Conservation (phyloP, 2,113 vertebrate genomes). For the Hemibagrus wyckioides region DNA sequence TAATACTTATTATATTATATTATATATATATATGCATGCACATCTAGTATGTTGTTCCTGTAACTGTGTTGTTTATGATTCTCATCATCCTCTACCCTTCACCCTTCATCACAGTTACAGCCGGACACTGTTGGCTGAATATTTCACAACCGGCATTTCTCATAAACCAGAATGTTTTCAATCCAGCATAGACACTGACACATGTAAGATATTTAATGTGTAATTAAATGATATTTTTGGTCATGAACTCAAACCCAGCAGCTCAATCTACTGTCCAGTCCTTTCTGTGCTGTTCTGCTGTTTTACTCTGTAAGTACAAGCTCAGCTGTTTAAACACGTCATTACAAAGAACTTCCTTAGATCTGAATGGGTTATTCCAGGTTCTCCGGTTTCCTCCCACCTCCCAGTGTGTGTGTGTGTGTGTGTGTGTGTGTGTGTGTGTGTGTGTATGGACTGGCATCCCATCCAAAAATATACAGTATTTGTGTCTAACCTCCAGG, state of each 20-base stretch:
- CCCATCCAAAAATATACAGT: not conserved
- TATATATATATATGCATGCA: too few relatives aligned
- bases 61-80: not conserved
- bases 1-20: too few relatives aligned
- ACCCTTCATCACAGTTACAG: not conserved
- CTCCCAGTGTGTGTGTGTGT: not conserved
- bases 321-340: not conserved
- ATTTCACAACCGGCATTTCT: not conserved
- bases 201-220: too few relatives aligned
- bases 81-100: not conserved
- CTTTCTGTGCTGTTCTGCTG: not conserved
- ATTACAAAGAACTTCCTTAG: not conserved
- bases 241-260: not conserved
- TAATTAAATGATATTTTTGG: not conserved
- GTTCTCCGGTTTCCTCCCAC: not conserved
- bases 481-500: not conserved
- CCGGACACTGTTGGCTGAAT: not conserved
- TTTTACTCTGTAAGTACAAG: not conserved
- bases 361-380: not conserved
- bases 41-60: not conserved
- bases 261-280: not conserved
- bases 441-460: not conserved
- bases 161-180: not conserved
- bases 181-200: not conserved
- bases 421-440: not conserved